A percentile compares a stretch with the other conserved stretches of the same genome.
These are phyloP conservation scores for Falco rusticolus DNA, from an alignment of 2,797 vertebrate species.

Conservation along the genomic window DNA sequence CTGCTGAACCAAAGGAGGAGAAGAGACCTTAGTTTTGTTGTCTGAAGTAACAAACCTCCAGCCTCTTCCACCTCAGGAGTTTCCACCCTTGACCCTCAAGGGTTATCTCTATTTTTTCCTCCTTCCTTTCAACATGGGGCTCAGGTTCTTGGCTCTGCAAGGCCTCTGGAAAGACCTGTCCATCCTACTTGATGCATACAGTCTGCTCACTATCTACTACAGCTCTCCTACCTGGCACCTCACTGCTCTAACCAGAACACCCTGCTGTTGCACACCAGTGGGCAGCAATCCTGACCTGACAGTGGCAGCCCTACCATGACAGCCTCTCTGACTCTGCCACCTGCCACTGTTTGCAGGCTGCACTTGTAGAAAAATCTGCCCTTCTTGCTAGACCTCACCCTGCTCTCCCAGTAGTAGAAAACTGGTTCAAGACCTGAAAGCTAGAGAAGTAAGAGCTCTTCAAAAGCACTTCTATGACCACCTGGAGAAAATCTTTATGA, in stretches of 20 bases:
- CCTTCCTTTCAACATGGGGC: background rate
- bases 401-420: background rate
- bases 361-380: background rate
- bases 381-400: background rate
- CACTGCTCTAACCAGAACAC: background rate
- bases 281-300: rapidly evolving
- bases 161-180: background rate
- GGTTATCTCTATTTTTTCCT: background rate
- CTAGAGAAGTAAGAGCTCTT: background rate
- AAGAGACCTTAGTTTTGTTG: background rate
- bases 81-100: background rate
- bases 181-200: background rate
- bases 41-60: background rate
- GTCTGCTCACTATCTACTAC: background rate
- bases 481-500: background rate
- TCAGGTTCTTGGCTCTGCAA: background rate
- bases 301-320: rapidly evolving
- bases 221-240: background rate
- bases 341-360: background rate
- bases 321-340: background rate
- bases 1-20: background rate
- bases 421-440: background rate
- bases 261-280: background rate
- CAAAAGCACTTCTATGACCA: background rate
- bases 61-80: background rate